Evolutionary conservation across 2,113 vertebrate genomes (phyloP).

Genomic region (Hydrolagus affinis): DNA sequence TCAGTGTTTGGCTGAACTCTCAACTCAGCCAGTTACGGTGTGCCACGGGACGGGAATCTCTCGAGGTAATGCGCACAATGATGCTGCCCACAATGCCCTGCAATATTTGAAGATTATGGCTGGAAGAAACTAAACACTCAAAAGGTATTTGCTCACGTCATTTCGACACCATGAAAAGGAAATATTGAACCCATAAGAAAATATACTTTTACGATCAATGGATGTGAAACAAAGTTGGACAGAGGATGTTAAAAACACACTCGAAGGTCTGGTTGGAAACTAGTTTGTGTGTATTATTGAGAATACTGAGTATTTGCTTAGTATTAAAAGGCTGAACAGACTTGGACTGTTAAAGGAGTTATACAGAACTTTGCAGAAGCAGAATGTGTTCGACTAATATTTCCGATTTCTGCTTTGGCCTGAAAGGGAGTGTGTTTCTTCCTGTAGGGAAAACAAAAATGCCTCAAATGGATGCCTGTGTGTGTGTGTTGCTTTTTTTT

Average conservation of each 20-base stretch:
- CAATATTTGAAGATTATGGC: slow-evolving; percentile 68
- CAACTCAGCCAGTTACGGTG: slow-evolving; percentile 65
- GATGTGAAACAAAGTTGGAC: neutral
- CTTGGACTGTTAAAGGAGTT: neutral
- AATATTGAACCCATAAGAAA: neutral
- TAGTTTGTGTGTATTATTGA: no score
- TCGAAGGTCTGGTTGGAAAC: neutral
- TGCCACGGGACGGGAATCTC: slow-evolving; percentile 69
- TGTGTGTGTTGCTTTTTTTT: neutral
- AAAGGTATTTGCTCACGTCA: neutral
- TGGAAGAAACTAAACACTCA: slow-evolving; percentile 41
- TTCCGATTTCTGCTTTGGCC: neutral
- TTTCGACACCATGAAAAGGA: neutral
- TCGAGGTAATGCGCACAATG: slow-evolving; percentile 61
- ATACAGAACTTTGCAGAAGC: neutral
- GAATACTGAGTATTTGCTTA: neutral
- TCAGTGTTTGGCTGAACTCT: slow-evolving; percentile 68
- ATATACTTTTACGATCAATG: neutral
- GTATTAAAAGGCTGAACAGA: neutral
- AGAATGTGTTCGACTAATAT: neutral
- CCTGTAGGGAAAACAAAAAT: neutral
- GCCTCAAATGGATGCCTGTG: neutral
- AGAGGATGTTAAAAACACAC: slow-evolving; percentile 24
- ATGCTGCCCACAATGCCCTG: slow-evolving; percentile 68
- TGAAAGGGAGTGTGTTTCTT: neutral